A percentile compares a stretch with the other conserved stretches of the same genome.
These are phyloP conservation scores for Myopa testacea DNA, from an alignment of 2,888 invertebrate species.

Conservation along the genomic window DNA sequence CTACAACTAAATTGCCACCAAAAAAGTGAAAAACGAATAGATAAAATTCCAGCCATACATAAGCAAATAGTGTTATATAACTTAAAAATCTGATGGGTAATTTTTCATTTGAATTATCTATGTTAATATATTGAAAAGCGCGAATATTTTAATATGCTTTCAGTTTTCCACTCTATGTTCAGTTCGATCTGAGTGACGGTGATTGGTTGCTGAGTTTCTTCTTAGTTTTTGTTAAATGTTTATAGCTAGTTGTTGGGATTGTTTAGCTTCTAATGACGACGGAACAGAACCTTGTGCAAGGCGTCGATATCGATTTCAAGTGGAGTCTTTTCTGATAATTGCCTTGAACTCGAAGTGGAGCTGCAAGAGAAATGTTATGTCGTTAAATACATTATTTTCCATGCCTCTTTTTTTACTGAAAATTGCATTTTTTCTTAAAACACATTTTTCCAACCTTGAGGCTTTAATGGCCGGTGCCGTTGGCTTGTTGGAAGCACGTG, in stretches of 20 bases:
- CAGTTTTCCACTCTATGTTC: too few relatives aligned
- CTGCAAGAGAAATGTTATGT: conserved; percentile 21
- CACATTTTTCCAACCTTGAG: conserved; percentile 53
- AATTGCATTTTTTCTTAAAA: too few relatives aligned
- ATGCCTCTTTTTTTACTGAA: neutral
- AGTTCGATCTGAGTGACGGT: too few relatives aligned
- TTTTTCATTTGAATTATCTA: too few relatives aligned
- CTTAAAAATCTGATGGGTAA: too few relatives aligned
- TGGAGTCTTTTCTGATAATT: conserved; percentile 56
- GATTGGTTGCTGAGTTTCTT: neutral
- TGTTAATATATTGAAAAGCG: too few relatives aligned
- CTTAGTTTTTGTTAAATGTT: neutral
- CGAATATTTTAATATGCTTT: too few relatives aligned
- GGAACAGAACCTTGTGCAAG: conserved; percentile 67
- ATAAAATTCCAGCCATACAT: too few relatives aligned
- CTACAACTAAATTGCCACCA: neutral
- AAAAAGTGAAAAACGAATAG: too few relatives aligned
- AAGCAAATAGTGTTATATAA: too few relatives aligned
- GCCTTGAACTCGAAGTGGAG: conserved; percentile 53
- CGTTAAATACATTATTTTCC: neutral
- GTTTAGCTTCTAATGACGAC: conserved; percentile 54
- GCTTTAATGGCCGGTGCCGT: conserved; percentile 66
- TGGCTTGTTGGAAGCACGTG: conserved; percentile 75
- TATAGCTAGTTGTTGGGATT: neutral
- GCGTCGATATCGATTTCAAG: conserved; percentile 69